Evolutionary conservation across 2,113 vertebrate species (phyloP), one percentile per base, ranked within the genome.

Genomic region (Apteryx mantelli): DNA sequence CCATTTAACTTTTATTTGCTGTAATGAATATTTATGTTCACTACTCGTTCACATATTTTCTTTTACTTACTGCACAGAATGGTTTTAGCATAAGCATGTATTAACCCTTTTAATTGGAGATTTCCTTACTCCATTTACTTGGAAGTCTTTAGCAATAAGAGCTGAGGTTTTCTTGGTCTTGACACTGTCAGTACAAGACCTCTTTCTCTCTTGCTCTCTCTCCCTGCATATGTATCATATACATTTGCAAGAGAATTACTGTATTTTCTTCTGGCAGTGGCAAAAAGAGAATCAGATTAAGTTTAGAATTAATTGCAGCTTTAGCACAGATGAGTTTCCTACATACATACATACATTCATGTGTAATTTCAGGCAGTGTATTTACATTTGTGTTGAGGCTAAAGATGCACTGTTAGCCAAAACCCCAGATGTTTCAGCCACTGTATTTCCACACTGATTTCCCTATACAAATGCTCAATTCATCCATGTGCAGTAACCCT

Each of bases 241-340:
- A 20, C 40, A 36, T 28, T 86, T 91, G 69, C 83, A 78, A 81
- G n/a, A 65, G 20, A 89, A 71, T 42, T 32, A 46, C 18, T 81
- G 48, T 40, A 61, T 92, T 96, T 94, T 74, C 71, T 88, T 88
- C 86, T 80, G 64, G 63, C 86, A 80, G 56, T 42, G 66, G 76
- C 66, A 81, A 93, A 81, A 93, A 63, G 24, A 77, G 14, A 25
- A 60, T 3, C 65, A 44, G 64, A 77, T 91, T 80, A 93, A 92
- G 80, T 26, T 56, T 0, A 83, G 64, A 93, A 70, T 70, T 56
- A 90, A 88, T 60, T 86, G n/a, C 44, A 70, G 80, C 68, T 92
- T 90, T 88, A 74, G 53, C 52, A 77, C 14, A 93, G 53, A 61
- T 34, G 48, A 88, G 46, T 82, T 25, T 82, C 58, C 64, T 74